Evolutionary conservation across 2,888 invertebrate genomes (phyloP).

Genomic region (Andrena hattorfiana): DNA sequence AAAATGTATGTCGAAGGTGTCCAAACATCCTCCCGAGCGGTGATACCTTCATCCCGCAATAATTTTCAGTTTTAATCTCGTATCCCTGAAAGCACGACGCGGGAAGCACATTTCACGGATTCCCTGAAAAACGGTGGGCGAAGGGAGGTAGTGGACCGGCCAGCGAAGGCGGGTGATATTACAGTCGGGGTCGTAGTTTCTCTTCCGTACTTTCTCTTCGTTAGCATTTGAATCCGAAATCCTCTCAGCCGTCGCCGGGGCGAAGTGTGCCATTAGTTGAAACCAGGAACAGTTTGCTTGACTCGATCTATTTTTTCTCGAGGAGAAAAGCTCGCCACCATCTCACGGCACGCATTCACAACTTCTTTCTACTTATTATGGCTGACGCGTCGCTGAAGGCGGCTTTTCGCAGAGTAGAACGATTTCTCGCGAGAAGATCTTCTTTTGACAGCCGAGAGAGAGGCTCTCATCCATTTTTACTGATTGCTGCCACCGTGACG

Average conservation of each 20-base stretch:
- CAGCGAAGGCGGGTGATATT: constrained; percentile 11
- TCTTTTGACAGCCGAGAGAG: background rate
- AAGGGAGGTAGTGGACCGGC: background rate
- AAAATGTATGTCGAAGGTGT: too few relatives aligned
- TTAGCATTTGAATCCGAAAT: constrained; percentile 64
- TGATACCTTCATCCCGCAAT: background rate
- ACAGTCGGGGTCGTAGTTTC: background rate
- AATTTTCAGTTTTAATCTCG: background rate
- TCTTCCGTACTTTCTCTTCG: constrained; percentile 25
- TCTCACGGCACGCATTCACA: constrained; percentile 20
- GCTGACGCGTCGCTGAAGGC: constrained; percentile 24
- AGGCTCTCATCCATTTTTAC: constrained; percentile 12
- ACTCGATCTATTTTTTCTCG: constrained; percentile 45
- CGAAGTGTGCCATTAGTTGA: constrained; percentile 52
- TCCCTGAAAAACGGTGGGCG: background rate
- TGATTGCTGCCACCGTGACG: background rate
- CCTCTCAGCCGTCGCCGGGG: constrained; percentile 29
- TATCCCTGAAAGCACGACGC: too few relatives aligned
- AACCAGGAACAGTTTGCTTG: constrained; percentile 43
- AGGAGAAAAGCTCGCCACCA: constrained; percentile 14
- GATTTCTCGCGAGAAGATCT: constrained; percentile 26
- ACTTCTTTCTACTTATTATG: constrained; percentile 43
- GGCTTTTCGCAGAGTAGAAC: background rate
- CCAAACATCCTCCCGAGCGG: too few relatives aligned
- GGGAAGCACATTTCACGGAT: constrained; percentile 3